Percentiles rank a stretch among this genome's conserved stretches.
Evolutionary conservation across 2,888 invertebrate species (phyloP).

Genomic region (Caenorhabditis angaria): DNA sequence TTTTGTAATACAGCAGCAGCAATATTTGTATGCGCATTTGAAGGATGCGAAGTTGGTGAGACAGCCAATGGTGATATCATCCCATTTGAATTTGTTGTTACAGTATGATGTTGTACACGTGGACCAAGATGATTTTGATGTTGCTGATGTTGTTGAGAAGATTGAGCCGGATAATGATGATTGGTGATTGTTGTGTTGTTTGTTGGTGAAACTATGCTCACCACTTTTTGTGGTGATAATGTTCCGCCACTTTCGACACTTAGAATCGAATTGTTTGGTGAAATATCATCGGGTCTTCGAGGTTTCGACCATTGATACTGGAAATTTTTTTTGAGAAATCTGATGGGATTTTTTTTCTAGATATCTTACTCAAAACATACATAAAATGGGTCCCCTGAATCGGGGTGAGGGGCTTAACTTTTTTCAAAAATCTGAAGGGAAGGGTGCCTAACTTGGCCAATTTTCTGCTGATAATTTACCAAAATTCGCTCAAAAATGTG

Average conservation of each 20-base stretch:
- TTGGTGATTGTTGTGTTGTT: neutral
- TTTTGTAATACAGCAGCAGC: slow-evolving; percentile 34
- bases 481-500: too few relatives aligned
- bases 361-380: too few relatives aligned
- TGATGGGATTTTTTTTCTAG: too few relatives aligned
- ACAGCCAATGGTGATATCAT: slow-evolving; percentile 12
- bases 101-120: slow-evolving; percentile 17
- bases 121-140: neutral
- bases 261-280: slow-evolving; percentile 7
- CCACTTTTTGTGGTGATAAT: neutral
- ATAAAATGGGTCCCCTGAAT: too few relatives aligned
- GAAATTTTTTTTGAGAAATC: slow-evolving; percentile 14
- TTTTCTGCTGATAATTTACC: too few relatives aligned
- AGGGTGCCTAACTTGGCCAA: too few relatives aligned
- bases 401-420: too few relatives aligned
- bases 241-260: slow-evolving; percentile 5
- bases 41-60: slow-evolving; percentile 18
- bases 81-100: slow-evolving; percentile 13
- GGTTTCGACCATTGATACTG: slow-evolving; percentile 30
- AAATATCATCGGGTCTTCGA: slow-evolving; percentile 7
- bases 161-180: neutral
- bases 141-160: slow-evolving; percentile 7
- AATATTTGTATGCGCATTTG: slow-evolving; percentile 17
- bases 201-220: neutral
- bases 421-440: too few relatives aligned